These are phyloP conservation scores for Mus caroli DNA, from an alignment of 2,797 vertebrate species.

Conservation along the genomic window DNA sequence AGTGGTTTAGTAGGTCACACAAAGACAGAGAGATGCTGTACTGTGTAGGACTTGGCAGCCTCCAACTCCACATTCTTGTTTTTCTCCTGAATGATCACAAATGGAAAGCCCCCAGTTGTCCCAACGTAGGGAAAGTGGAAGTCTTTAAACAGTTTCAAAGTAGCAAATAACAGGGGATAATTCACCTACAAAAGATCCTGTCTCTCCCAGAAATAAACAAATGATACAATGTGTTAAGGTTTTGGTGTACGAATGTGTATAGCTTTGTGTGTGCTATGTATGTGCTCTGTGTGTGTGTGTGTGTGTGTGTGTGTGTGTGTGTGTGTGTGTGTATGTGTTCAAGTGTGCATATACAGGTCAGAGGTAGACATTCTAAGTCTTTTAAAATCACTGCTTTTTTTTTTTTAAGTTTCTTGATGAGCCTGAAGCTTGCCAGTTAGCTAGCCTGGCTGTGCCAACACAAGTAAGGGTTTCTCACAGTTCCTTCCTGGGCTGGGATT, in stretches of 20 bases:
- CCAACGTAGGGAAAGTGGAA: constrained; percentile 36
- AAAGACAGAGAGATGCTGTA: background rate
- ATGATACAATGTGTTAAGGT: background rate
- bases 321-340: background rate
- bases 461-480: too few relatives aligned
- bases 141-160: background rate
- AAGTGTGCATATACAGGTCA: background rate
- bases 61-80: background rate
- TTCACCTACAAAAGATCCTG: background rate
- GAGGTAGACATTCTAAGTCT: too few relatives aligned
- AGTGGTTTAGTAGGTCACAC: background rate
- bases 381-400: background rate
- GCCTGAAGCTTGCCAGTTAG: background rate
- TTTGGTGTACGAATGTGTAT: too few relatives aligned
- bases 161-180: background rate
- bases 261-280: background rate
- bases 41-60: background rate
- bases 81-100: background rate
- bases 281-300: background rate
- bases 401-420: background rate
- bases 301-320: background rate
- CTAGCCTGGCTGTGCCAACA: background rate
- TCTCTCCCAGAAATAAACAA: background rate
- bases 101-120: background rate
- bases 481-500: background rate